Evolutionary conservation across 2,113 vertebrate species (phyloP).

Genomic region (Campylorhamphus procurvoides): DNA sequence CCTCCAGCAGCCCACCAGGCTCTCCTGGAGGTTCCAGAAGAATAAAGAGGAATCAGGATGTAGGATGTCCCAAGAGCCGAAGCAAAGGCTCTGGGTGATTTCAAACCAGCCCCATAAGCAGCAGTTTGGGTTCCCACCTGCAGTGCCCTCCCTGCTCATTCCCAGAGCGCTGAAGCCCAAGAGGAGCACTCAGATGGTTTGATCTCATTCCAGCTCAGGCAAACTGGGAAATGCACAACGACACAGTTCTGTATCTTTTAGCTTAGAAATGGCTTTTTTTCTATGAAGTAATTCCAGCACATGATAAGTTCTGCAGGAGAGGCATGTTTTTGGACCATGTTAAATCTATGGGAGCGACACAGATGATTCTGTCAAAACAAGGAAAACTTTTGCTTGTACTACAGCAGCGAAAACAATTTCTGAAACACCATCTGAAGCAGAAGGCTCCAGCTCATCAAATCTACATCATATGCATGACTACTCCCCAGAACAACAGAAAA

Average conservation of each 20-base stretch:
- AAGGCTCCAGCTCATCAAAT: not conserved
- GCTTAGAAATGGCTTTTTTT: not conserved
- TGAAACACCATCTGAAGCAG: not conserved
- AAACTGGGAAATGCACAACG: not conserved
- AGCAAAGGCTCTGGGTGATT: not conserved
- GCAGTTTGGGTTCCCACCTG: not conserved
- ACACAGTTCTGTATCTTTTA: not conserved
- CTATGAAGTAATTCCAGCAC: not conserved
- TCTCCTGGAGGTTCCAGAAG: not conserved
- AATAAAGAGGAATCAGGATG: not conserved
- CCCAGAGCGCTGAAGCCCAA: not conserved
- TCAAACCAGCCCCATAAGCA: not conserved
- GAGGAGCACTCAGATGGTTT: not conserved
- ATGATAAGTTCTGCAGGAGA: not conserved
- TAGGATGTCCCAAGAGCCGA: not conserved
- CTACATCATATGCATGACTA: not conserved
- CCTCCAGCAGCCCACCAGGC: not conserved
- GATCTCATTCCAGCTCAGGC: not conserved
- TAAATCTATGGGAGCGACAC: not conserved
- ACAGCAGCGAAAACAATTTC: not conserved
- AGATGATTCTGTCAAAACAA: not conserved
- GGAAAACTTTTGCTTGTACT: not conserved
- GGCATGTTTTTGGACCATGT: not conserved
- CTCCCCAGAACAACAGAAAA: constrained; percentile 8
- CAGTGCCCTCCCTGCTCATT: not conserved